phyloP scores from a whole-genome alignment of 2,888 invertebrate species.

The Lucinisca nassula region DNA sequence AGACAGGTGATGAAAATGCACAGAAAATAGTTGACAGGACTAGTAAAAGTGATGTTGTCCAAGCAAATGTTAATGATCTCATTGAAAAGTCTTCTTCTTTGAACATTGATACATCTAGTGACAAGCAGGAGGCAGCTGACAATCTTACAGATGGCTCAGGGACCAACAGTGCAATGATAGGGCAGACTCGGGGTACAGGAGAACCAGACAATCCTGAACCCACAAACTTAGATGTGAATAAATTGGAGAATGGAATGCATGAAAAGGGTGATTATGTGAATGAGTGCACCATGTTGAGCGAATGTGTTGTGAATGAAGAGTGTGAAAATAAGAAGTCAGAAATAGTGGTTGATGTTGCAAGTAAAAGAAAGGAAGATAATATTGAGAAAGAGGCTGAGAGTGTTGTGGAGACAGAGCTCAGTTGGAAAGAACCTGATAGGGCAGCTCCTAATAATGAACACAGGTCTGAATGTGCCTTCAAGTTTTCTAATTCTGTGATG shows the following conservation, averaged over 20 bases:
- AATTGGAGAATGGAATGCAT: conserved; percentile 27
- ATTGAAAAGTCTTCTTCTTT: background rate
- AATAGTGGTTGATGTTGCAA: conserved; percentile 24
- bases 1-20: conserved; percentile 32
- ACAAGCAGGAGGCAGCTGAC: conserved; percentile 34
- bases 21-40: conserved; percentile 68
- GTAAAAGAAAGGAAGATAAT: conserved; percentile 34
- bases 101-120: background rate
- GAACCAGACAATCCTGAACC: background rate
- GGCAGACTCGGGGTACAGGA: background rate
- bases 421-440: conserved; percentile 73
- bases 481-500: conserved; percentile 85
- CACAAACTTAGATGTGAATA: background rate
- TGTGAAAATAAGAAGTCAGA: background rate
- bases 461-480: conserved; percentile 84
- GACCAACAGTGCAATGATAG: conserved; percentile 36
- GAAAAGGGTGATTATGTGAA: conserved; percentile 51
- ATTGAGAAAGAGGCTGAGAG: conserved; percentile 46
- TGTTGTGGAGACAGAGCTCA: conserved; percentile 76
- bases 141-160: conserved; percentile 41
- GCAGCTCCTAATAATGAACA: conserved; percentile 72
- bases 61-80: conserved; percentile 50
- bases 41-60: conserved; percentile 17
- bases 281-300: conserved; percentile 38
- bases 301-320: background rate